A percentile compares a stretch with the other conserved stretches of the same genome.
phyloP scores from a whole-genome alignment of 2,797 vertebrate genomes.

The Acanthis flammea region DNA sequence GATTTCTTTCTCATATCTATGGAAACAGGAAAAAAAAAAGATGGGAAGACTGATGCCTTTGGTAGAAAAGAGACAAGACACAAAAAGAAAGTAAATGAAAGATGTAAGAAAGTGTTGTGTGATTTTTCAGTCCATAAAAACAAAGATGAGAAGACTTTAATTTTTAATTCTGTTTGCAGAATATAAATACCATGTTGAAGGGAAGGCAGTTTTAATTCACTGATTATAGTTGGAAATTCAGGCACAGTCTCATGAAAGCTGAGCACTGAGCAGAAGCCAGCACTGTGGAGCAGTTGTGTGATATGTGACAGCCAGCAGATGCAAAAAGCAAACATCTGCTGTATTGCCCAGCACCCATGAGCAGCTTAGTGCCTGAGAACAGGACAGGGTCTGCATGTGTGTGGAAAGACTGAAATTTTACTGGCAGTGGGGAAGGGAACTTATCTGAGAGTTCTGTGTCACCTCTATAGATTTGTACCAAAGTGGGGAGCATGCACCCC shows the following conservation, averaged over 20 bases:
- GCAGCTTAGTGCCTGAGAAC: background rate
- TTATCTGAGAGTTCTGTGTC: background rate
- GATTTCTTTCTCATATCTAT: background rate
- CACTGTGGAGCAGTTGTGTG: background rate
- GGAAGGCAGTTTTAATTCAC: background rate
- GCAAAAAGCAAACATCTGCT: background rate
- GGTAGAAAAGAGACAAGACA: background rate
- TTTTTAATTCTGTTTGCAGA: slow-evolving; percentile 1
- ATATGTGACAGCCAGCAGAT: background rate
- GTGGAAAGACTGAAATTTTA: background rate
- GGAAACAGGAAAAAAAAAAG: background rate
- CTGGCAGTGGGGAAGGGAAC: background rate
- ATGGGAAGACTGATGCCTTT: background rate
- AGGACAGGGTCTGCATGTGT: background rate
- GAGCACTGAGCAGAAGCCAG: background rate
- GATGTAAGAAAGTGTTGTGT: background rate
- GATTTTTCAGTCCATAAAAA: background rate
- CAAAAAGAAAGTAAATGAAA: background rate
- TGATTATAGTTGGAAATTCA: background rate
- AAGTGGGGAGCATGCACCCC: background rate
- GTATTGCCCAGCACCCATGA: background rate
- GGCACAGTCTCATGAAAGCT: background rate
- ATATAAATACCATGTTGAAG: background rate
- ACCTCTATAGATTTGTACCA: background rate
- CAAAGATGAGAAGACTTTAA: background rate